These are phyloP conservation scores for Otocyon megalotis DNA, from an alignment of 2,113 vertebrate species.

Conservation along the genomic window DNA sequence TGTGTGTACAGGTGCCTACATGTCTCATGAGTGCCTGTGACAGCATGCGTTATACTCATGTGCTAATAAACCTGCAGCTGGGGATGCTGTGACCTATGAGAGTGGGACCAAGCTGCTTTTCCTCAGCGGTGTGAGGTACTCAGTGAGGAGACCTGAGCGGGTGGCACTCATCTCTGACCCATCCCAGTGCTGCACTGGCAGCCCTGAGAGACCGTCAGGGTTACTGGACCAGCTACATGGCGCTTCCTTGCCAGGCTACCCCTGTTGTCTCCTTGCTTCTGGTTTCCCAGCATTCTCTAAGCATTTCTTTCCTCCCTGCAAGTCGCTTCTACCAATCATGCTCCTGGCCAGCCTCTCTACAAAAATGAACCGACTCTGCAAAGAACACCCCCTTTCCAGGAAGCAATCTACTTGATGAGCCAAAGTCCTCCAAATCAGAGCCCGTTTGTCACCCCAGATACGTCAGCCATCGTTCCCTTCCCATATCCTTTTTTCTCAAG, in stretches of 20 bases:
- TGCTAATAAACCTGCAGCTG: too few relatives aligned
- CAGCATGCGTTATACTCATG: fast-evolving
- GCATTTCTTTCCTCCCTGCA: fast-evolving
- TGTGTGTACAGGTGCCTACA: too few relatives aligned
- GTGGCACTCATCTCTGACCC: too few relatives aligned
- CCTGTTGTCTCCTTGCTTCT: background rate
- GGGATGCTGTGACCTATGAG: background rate
- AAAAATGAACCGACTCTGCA: fast-evolving
- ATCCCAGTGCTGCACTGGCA: fast-evolving
- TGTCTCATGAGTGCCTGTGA: too few relatives aligned
- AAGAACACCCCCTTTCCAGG: background rate
- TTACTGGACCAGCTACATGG: background rate
- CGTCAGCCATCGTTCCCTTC: background rate
- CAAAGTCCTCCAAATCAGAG: too few relatives aligned
- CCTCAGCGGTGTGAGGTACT: fast-evolving
- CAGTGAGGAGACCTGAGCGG: fast-evolving
- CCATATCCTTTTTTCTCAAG: background rate
- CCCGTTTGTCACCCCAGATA: background rate
- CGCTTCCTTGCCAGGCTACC: background rate
- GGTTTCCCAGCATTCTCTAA: background rate
- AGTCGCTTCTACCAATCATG: background rate
- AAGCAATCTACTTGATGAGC: background rate
- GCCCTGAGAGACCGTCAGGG: background rate
- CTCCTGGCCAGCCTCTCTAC: background rate
- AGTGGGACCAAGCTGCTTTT: background rate